These are phyloP conservation scores for Synchiropus splendidus DNA, from an alignment of 2,113 vertebrate genomes.

Conservation along the genomic window DNA sequence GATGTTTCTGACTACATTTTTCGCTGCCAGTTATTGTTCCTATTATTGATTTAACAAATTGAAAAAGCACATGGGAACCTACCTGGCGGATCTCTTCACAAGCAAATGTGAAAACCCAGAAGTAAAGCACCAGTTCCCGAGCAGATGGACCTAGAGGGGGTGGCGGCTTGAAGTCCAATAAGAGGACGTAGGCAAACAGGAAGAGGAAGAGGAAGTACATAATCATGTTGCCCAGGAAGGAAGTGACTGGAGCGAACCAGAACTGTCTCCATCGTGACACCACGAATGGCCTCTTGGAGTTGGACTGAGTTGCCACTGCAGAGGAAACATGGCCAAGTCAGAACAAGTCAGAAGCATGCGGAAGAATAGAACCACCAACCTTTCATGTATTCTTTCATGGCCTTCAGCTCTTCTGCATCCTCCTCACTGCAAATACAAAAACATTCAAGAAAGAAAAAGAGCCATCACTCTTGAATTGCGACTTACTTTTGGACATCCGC, in stretches of 20 bases:
- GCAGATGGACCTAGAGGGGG: constrained; percentile 40
- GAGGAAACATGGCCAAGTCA: not conserved
- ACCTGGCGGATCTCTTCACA: constrained; percentile 81
- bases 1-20: too few species aligned
- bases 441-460: not conserved
- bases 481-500: constrained; percentile 42
- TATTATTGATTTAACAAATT: too few species aligned
- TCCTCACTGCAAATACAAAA: constrained; percentile 42
- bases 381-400: constrained; percentile 21
- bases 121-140: constrained; percentile 70
- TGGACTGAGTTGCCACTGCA: constrained; percentile 10
- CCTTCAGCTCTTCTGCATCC: constrained; percentile 35
- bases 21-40: too few species aligned
- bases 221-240: constrained; percentile 77
- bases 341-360: not conserved
- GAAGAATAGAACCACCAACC: constrained; percentile 16
- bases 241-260: constrained; percentile 76
- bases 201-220: constrained; percentile 82
- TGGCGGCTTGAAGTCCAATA: constrained; percentile 63
- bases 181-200: constrained; percentile 74
- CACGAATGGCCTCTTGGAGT: constrained; percentile 16
- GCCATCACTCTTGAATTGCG: too few species aligned
- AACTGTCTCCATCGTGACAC: constrained; percentile 70
- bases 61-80: constrained; percentile 2
- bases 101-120: constrained; percentile 79